Evolutionary conservation across 1,140 invertebrate species (phyloP), one percentile per base, ranked within the genome.

Genomic region (Lepidostoma basale): DNA sequence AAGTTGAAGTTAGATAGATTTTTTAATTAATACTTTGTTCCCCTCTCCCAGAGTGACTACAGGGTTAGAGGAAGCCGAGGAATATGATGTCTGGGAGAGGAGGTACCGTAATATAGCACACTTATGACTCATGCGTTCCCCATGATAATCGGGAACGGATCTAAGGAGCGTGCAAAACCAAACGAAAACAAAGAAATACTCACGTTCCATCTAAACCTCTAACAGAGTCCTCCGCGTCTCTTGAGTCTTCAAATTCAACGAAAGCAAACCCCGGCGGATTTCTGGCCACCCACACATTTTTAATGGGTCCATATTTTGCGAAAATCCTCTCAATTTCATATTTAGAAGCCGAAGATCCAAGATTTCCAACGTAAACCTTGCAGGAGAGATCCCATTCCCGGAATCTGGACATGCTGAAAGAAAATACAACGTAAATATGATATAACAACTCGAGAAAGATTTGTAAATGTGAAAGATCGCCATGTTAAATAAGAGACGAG

Each of bases 301-400:
- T 88, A 67, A 98, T 85, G 25, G 93, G 92, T 1, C 97, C 97
- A 84, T 95, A 99, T 84, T 97, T 96, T 68, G 89, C 89, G 78
- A 99, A 99, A 14, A 93, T 89, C 77, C 90, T 92, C 80, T 96
- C 94, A 70, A 96, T 92, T 81, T 96, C 94, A 79, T 93, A 91
- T 83, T 95, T 95, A 62, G 94, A 94, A 8, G 93, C 93, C 75
- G 92, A 93, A 56, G 91, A 94, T 8, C 93, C 93, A 36, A 99
- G 84, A 81, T 98, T 98, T 18, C 98, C 98, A n/a, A 99, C 94
- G 79, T 99, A 99, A 0, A 99, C 95, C 83, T 99, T 99, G 81
- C 95, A 98, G 18, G 95, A 93, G 36, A 96, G 82, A 77, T 95
- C 93, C 93, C 94, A 96, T 80, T 96, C 93, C 65, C 93, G 88